Evolutionary conservation across 2,797 vertebrate genomes (phyloP), one percentile per base, ranked within the genome.

Genomic region (Gymnothorax javanicus): DNA sequence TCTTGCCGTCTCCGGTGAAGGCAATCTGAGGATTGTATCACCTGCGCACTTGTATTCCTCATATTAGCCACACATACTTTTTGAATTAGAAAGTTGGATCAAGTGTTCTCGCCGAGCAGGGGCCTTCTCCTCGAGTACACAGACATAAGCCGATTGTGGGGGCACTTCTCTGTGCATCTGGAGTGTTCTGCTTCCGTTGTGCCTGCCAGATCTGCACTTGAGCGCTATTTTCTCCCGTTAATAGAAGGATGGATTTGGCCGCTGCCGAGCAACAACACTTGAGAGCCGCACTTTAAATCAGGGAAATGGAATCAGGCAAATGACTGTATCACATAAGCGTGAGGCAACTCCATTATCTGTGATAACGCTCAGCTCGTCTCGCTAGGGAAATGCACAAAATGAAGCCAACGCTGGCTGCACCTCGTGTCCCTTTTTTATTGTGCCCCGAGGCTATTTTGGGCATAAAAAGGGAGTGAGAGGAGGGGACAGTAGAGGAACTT

Each of bases 261-360:
- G 93, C 13, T 94, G 92, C 0, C 96, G 96, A 17, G 96, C 96
- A 0, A 94, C 94, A 77, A 94, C 94, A 0, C 95, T 94, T 82
- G 85, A 95, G 91, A 33, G 93, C 93, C 92, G 96, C 43, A 54
- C 75, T 59, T 95, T 96, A 93, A 97, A 96, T 96, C 92, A 96
- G 91, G 81, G 94, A 93, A 43, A 95, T 96, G 91, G 96, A 96
- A 87, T 73, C 92, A 94, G 94, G 71, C 59, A 25, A 52, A 43
- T 82, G 17, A 71, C 27, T 84, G 87, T n/a, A 88, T 87, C 75
- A 87, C 57, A 87, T n/a, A 52, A 86, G 90, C 75, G 50, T 88
- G 88, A 84, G 86, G 84, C 82, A 84, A 87, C 59, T 69, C 87
- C 87, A 89, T 90, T 87, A 90, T 91, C 89, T 86, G 59, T 83